A percentile compares a stretch with the other conserved stretches of the same genome.
Conservation (phyloP, 2,113 vertebrate species). For the Psittacula cyanocephala region DNA sequence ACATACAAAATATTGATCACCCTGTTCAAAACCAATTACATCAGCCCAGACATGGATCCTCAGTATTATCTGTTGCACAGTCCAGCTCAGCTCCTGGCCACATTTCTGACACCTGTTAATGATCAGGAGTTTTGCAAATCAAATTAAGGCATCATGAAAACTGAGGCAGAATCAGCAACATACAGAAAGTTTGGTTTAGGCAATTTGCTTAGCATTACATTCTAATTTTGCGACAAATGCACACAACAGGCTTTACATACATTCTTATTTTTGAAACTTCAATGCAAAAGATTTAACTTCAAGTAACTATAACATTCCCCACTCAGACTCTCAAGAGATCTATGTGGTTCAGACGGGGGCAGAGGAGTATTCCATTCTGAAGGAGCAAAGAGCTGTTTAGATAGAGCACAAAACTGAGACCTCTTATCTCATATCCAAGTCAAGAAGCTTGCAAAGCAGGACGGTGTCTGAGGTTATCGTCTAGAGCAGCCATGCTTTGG, state of each 20-base stretch:
- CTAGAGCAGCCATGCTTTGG: neutral
- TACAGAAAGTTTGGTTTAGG: neutral
- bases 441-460: neutral
- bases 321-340: neutral
- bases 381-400: neutral
- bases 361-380: neutral
- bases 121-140: neutral
- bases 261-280: neutral
- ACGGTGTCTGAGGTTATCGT: neutral
- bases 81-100: neutral
- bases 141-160: neutral
- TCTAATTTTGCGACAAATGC: neutral
- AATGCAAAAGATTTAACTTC: neutral
- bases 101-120: neutral
- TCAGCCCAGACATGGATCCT: accelerated
- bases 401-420: neutral
- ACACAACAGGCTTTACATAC: neutral
- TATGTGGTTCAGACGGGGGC: neutral
- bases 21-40: neutral
- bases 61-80: neutral
- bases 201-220: neutral
- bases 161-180: neutral
- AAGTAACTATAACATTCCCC: neutral
- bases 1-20: accelerated
- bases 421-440: neutral